Conservation (phyloP, 2,797 vertebrate species). For the Peromyscus nudipes region DNA sequence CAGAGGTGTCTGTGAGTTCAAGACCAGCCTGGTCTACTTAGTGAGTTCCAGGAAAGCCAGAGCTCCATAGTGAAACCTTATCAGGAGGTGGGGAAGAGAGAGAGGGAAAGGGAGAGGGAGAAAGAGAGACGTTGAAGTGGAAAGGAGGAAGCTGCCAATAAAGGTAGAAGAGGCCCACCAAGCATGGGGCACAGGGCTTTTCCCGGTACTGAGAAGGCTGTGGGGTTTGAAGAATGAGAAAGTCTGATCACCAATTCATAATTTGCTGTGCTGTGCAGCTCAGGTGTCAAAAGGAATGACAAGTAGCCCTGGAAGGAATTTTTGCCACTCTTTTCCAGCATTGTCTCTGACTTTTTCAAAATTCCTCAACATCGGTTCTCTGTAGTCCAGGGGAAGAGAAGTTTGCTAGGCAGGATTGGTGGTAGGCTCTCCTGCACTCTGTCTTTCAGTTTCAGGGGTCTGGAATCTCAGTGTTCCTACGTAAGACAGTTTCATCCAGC, state of each 20-base stretch:
- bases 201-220: not conserved
- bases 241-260: constrained; percentile 42
- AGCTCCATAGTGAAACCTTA: not conserved
- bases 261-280: not conserved
- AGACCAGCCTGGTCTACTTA: not conserved
- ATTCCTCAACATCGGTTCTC: constrained; percentile 45
- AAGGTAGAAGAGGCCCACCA: not conserved
- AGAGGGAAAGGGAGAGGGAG: not conserved
- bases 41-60: not conserved
- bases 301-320: constrained; percentile 30
- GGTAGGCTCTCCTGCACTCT: not conserved
- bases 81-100: not conserved
- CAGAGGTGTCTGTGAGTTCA: not conserved
- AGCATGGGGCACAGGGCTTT: not conserved
- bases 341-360: constrained; percentile 18
- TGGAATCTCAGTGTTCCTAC: not conserved
- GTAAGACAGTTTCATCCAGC: not conserved
- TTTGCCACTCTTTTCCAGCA: constrained; percentile 1
- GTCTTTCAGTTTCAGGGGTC: not conserved
- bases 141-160: not conserved
- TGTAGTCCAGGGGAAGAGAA: constrained; percentile 2
- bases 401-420: constrained; percentile 24
- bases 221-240: constrained; percentile 42
- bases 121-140: not conserved
- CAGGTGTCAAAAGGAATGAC: constrained; percentile 34